phyloP scores from a whole-genome alignment of 2,888 invertebrate species.

The Hydriomena furcata region DNA sequence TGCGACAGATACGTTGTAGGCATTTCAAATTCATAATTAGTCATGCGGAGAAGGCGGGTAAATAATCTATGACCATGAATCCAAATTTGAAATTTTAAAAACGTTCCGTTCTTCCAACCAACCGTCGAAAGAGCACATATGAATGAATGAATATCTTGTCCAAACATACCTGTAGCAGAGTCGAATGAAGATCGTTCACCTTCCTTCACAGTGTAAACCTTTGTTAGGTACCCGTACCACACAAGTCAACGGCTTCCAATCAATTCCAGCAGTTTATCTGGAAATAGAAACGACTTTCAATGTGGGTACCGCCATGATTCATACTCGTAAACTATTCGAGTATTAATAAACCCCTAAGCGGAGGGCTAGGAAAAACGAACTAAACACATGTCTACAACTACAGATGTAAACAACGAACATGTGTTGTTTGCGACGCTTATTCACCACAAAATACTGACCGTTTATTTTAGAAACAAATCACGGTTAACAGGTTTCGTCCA shows the following conservation, averaged over 20 bases:
- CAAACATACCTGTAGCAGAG: constrained; percentile 74
- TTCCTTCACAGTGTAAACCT: constrained; percentile 72
- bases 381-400: constrained; percentile 66
- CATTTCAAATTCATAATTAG: constrained; percentile 64
- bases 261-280: constrained; percentile 79
- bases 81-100: constrained; percentile 47
- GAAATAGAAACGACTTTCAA: constrained; percentile 79
- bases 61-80: constrained; percentile 49
- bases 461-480: constrained; percentile 66
- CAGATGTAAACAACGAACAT: constrained; percentile 73
- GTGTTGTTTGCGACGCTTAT: constrained; percentile 43
- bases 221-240: constrained; percentile 79
- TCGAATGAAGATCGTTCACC: constrained; percentile 76
- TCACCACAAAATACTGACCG: constrained; percentile 66
- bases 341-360: constrained; percentile 65
- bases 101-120: constrained; percentile 40
- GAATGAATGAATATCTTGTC: constrained; percentile 52
- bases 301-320: constrained; percentile 70
- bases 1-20: constrained; percentile 59
- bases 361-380: constrained; percentile 62
- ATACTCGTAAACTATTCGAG: constrained; percentile 63
- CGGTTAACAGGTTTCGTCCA: constrained; percentile 71
- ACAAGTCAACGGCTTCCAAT: constrained; percentile 76
- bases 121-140: constrained; percentile 33
- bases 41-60: constrained; percentile 50